A percentile compares a stretch with the other conserved stretches of the same genome.
phyloP scores from a whole-genome alignment of 2,113 vertebrate species.

The Psittacus erithacus region DNA sequence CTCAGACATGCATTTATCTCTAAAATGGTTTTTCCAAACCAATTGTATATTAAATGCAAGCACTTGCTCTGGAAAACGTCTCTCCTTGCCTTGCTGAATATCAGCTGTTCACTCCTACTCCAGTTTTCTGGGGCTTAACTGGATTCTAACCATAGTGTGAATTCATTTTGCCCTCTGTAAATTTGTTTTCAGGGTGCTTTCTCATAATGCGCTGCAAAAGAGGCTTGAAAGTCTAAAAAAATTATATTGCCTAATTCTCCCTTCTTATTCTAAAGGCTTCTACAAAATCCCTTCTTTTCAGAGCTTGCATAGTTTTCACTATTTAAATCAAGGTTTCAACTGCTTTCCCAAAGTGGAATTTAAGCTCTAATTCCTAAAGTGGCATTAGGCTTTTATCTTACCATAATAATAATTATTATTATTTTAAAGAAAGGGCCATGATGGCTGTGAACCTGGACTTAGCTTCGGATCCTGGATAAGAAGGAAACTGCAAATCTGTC shows the following conservation, averaged over 20 bases:
- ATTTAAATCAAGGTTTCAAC: background rate
- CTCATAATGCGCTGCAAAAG: background rate
- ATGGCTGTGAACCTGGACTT: background rate
- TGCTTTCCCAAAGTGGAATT: background rate
- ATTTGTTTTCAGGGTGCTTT: background rate
- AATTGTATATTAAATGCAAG: background rate
- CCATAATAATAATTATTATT: background rate
- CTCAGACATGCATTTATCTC: background rate
- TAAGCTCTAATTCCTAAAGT: background rate
- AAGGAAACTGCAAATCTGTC: background rate
- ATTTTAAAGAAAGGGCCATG: background rate
- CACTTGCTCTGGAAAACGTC: background rate
- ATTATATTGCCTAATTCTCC: fast-evolving
- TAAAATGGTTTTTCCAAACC: background rate
- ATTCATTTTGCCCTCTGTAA: background rate
- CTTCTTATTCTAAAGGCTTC: background rate
- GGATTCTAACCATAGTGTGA: background rate
- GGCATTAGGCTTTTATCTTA: background rate
- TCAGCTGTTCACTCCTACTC: background rate
- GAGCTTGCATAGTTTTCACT: background rate
- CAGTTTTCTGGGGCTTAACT: fast-evolving
- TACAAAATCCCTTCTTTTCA: background rate
- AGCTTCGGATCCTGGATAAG: background rate
- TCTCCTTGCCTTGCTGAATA: background rate
- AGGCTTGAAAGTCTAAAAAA: background rate